Percentiles rank a stretch among this genome's conserved stretches.
phyloP scores from a whole-genome alignment of 2,888 invertebrate species.

The Synanthedon tipuliformis region DNA sequence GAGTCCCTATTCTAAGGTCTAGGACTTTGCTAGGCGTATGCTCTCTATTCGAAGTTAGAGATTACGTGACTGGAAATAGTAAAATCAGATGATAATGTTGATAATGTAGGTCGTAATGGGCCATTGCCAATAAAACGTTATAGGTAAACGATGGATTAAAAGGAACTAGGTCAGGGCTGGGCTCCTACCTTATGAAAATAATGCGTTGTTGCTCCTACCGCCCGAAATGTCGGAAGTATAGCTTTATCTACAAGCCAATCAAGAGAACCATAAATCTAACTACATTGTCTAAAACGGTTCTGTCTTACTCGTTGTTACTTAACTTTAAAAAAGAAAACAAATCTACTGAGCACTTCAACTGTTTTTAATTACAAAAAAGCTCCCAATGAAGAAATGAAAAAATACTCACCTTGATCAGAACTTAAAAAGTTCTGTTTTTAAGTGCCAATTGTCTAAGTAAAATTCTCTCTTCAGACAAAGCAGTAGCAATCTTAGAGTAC shows the following conservation, averaged over 20 bases:
- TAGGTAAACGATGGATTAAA: conserved; percentile 70
- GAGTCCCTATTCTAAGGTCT: conserved; percentile 24
- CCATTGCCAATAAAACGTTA: conserved; percentile 69
- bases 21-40: conserved; percentile 36
- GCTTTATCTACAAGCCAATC: conserved; percentile 28
- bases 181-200: conserved; percentile 58
- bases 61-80: conserved; percentile 71
- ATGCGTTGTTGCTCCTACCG: conserved; percentile 35
- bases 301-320: no score
- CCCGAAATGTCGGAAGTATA: conserved; percentile 32
- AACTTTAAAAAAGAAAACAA: no score
- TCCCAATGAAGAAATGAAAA: background rate
- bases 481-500: conserved; percentile 13
- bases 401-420: background rate
- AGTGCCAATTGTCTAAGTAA: background rate
- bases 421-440: background rate
- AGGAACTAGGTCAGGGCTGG: conserved; percentile 64
- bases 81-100: conserved; percentile 70
- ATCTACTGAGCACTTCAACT: no score
- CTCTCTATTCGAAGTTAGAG: conserved; percentile 62
- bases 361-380: no score
- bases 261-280: background rate
- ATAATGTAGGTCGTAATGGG: conserved; percentile 69
- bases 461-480: background rate
- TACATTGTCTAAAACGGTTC: no score